A percentile compares a stretch with the other conserved stretches of the same genome.
Evolutionary conservation across 1,140 invertebrate species (phyloP).

Genomic region (Araneus ventricosus): DNA sequence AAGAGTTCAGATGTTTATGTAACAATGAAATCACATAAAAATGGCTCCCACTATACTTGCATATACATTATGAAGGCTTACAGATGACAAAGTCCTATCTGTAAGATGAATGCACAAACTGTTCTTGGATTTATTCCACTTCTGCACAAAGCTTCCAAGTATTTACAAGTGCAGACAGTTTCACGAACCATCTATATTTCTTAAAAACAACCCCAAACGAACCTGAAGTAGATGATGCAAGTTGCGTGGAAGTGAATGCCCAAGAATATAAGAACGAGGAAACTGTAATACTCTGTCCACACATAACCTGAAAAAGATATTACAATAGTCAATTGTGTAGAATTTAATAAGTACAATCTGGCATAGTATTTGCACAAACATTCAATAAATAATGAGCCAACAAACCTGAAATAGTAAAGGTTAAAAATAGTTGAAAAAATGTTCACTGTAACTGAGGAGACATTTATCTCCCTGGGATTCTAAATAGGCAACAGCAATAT

Average conservation of each 20-base stretch:
- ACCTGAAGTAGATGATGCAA: not conserved
- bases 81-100: too few species aligned
- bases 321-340: too few species aligned
- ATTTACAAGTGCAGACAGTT: not conserved
- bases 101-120: too few species aligned
- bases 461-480: not conserved
- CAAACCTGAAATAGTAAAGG: not conserved
- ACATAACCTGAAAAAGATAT: slow-evolving; percentile 23
- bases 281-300: not conserved
- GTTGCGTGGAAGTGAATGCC: not conserved
- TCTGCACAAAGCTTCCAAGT: too few species aligned
- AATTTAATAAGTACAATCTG: not conserved
- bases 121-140: too few species aligned
- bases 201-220: not conserved
- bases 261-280: not conserved
- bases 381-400: not conserved
- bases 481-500: not conserved
- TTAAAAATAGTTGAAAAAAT: too few species aligned
- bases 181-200: slow-evolving; percentile 34
- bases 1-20: too few species aligned
- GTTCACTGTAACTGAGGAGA: too few species aligned
- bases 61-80: too few species aligned
- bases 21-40: too few species aligned
- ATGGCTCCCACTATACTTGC: too few species aligned
- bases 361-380: not conserved